A percentile compares a stretch with the other conserved stretches of the same genome.
phyloP scores from a whole-genome alignment of 2,797 vertebrate species.

The Saxicola maurus region DNA sequence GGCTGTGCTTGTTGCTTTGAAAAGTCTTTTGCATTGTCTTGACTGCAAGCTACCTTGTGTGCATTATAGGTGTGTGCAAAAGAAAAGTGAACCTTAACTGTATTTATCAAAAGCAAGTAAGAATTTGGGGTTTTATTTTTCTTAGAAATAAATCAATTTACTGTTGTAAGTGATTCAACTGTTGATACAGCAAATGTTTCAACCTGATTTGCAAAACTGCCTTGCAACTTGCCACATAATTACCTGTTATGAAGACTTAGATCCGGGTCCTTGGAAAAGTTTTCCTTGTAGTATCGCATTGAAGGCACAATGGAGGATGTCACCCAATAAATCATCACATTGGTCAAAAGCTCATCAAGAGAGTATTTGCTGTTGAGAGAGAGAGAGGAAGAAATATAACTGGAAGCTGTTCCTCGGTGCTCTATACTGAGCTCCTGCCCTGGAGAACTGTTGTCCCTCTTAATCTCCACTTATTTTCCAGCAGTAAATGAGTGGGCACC shows the following conservation, averaged over 20 bases:
- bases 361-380: constrained; percentile 76
- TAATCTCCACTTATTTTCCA: not conserved
- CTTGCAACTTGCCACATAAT: not conserved
- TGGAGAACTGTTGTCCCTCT: not conserved
- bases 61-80: not conserved
- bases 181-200: not conserved
- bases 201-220: not conserved
- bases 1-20: not conserved
- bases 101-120: not conserved
- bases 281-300: constrained; percentile 93
- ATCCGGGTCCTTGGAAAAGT: constrained; percentile 40
- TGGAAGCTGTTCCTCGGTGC: not conserved
- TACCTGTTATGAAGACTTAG: constrained; percentile 64
- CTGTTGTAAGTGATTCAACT: not conserved
- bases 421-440: not conserved
- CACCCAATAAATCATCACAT: constrained; percentile 91
- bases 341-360: constrained; percentile 86
- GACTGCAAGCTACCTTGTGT: not conserved
- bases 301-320: constrained; percentile 82
- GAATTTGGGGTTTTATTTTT: not conserved
- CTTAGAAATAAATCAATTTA: not conserved
- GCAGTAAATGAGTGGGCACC: not conserved
- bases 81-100: not conserved
- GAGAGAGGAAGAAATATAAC: not conserved
- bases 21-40: not conserved